These are phyloP conservation scores for Drosophila triauraria DNA, from an alignment of 1,140 invertebrate species.

Conservation along the genomic window DNA sequence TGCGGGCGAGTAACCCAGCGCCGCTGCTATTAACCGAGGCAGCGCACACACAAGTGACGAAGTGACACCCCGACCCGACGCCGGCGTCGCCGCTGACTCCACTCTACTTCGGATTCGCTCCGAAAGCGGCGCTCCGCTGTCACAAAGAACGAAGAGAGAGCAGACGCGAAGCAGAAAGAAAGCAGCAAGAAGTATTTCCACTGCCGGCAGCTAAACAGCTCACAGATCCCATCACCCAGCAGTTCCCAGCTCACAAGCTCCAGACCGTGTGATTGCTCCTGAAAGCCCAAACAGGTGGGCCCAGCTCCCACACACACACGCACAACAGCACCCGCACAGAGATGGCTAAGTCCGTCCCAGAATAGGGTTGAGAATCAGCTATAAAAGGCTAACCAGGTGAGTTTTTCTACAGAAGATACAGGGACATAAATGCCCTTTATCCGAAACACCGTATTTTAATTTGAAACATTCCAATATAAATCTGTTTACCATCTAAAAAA, in stretches of 20 bases:
- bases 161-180: conserved; percentile 47
- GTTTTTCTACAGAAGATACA: not conserved
- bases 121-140: conserved; percentile 12
- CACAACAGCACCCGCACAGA: conserved; percentile 19
- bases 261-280: conserved; percentile 75
- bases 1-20: conserved; percentile 49
- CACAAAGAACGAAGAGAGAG: conserved; percentile 73
- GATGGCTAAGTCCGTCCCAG: not conserved
- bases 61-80: conserved; percentile 20
- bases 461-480: not conserved
- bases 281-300: conserved; percentile 71
- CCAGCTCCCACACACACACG: conserved; percentile 15
- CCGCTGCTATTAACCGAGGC: conserved; percentile 68
- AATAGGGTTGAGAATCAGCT: not conserved
- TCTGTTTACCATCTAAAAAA: not conserved
- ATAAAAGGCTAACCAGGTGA: not conserved
- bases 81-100: conserved; percentile 49
- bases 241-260: conserved; percentile 20
- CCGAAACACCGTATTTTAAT: no score
- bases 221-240: conserved; percentile 8
- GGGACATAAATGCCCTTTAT: not conserved
- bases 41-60: conserved; percentile 21
- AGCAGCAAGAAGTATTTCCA: conserved; percentile 68
- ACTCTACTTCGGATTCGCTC: conserved; percentile 28
- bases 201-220: conserved; percentile 24